These are phyloP conservation scores for Rhadinocentrus ornatus DNA, from an alignment of 2,797 vertebrate species.

Conservation along the genomic window DNA sequence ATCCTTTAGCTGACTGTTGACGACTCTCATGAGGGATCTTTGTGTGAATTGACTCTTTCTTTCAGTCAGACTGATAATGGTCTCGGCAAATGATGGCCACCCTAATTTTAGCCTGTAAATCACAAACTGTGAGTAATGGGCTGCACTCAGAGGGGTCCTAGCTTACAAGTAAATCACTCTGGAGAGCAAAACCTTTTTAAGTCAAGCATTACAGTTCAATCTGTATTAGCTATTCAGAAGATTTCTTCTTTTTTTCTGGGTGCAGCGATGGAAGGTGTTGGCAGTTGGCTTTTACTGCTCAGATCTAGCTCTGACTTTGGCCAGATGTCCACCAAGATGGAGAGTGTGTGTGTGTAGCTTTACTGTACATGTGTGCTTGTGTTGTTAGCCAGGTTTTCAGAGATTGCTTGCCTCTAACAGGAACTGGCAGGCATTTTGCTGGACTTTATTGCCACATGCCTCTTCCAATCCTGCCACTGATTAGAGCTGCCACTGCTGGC, in stretches of 20 bases:
- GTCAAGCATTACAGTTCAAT: constrained; percentile 10
- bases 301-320: constrained; percentile 61
- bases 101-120: constrained; percentile 69
- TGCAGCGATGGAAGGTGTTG: background rate
- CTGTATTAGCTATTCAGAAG: constrained; percentile 5
- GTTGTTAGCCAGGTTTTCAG: constrained; percentile 39
- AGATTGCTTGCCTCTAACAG: constrained; percentile 58
- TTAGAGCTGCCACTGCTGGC: constrained; percentile 66
- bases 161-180: constrained; percentile 64
- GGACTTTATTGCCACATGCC: constrained; percentile 77
- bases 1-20: constrained; percentile 43
- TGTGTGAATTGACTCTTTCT: constrained; percentile 32
- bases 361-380: constrained; percentile 12
- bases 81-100: constrained; percentile 34
- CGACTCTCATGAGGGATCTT: constrained; percentile 41
- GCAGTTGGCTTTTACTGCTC: constrained; percentile 46
- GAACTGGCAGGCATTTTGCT: constrained; percentile 74
- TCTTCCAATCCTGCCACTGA: constrained; percentile 73
- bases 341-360: constrained; percentile 10
- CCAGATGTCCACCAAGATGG: constrained; percentile 69
- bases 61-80: constrained; percentile 38
- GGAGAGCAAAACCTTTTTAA: constrained; percentile 56
- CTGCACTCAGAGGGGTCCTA: constrained; percentile 64
- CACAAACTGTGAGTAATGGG: constrained; percentile 63
- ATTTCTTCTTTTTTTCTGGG: background rate